Evolutionary conservation across 2,113 vertebrate species (phyloP).

Genomic region (Onychostruthus taczanowskii): DNA sequence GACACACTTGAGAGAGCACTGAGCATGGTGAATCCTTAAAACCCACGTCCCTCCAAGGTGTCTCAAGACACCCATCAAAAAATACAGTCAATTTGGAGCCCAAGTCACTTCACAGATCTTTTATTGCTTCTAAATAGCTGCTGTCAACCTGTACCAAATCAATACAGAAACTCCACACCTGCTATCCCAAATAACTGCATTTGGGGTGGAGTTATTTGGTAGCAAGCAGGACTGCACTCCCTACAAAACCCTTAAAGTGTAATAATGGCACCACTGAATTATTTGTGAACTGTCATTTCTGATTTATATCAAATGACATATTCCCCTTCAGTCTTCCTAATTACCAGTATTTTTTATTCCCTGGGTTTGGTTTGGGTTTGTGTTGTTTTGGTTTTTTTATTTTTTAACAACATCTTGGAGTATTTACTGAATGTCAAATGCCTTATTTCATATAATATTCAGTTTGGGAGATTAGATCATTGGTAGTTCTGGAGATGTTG

Average conservation of each 20-base stretch:
- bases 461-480: neutral
- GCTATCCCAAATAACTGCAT: neutral
- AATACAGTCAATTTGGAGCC: neutral
- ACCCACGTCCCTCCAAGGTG: neutral
- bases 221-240: neutral
- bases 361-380: neutral
- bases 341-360: neutral
- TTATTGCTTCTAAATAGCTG: neutral
- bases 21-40: neutral
- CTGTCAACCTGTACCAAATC: neutral
- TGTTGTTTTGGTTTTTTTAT: neutral
- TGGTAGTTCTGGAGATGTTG: neutral
- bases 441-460: conserved; percentile 45
- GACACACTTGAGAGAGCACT: neutral
- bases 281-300: conserved; percentile 37
- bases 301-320: conserved; percentile 6
- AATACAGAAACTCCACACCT: neutral
- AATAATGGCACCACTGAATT: conserved; percentile 29
- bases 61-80: neutral
- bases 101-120: neutral
- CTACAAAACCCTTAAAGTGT: neutral
- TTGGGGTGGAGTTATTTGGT: neutral
- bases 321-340: conserved; percentile 28
- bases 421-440: conserved; percentile 5
- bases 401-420: neutral